Conservation (phyloP, 2,113 vertebrate species). For the Aldabrachelys gigantea region DNA sequence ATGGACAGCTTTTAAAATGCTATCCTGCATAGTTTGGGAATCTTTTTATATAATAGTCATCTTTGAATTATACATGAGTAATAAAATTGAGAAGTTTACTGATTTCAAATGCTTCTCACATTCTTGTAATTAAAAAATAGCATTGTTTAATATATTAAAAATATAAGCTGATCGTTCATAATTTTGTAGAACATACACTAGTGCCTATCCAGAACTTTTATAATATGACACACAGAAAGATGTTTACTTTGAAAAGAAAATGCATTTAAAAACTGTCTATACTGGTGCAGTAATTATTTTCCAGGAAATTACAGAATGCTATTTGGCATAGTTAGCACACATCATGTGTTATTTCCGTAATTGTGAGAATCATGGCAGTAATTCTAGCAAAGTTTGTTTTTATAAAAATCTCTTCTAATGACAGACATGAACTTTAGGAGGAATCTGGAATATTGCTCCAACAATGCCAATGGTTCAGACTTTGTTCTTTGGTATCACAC, state of each 20-base stretch:
- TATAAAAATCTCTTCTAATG: not conserved
- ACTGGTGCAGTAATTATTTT: slow-evolving; percentile 13
- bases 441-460: not conserved
- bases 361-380: not conserved
- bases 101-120: slow-evolving; percentile 5
- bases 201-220: not conserved
- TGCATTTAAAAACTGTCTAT: slow-evolving; percentile 5
- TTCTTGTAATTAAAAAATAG: not conserved
- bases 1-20: not conserved
- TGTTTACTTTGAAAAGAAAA: not conserved
- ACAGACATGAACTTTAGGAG: not conserved
- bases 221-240: not conserved
- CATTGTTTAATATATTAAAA: not conserved
- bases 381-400: not conserved
- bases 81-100: not conserved
- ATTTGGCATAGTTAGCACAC: not conserved
- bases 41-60: not conserved
- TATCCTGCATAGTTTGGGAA: not conserved
- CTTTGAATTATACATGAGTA: not conserved
- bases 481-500: not conserved
- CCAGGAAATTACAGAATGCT: not conserved
- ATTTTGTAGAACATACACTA: not conserved
- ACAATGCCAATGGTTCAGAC: not conserved
- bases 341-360: not conserved
- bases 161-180: not conserved